Conservation (phyloP, 2,113 vertebrate genomes). For the Puffinus mauretanicus region DNA sequence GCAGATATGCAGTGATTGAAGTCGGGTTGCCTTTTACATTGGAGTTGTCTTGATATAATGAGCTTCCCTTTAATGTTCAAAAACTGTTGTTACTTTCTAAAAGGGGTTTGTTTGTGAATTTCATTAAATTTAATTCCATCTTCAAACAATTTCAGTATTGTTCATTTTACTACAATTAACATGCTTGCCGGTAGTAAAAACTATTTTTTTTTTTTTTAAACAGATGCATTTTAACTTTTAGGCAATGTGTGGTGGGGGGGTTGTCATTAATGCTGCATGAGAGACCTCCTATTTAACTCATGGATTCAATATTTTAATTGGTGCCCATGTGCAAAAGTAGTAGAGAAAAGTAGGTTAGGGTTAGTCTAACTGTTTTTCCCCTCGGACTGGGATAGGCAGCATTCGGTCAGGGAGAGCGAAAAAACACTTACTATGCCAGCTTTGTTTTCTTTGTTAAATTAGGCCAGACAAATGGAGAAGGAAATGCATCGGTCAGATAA, state of each 20-base stretch:
- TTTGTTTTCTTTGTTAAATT: slow-evolving; percentile 38
- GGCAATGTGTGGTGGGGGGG: slow-evolving; percentile 44
- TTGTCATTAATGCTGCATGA: slow-evolving; percentile 65
- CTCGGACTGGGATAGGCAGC: neutral
- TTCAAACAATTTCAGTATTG: slow-evolving; percentile 81
- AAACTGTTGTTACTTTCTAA: slow-evolving; percentile 84
- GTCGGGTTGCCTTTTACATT: slow-evolving; percentile 77
- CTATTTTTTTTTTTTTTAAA: slow-evolving; percentile 44
- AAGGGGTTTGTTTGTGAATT: slow-evolving; percentile 82
- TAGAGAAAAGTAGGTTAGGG: slow-evolving; percentile 59
- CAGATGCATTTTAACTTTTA: slow-evolving; percentile 66
- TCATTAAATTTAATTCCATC: slow-evolving; percentile 81
- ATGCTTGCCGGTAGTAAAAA: slow-evolving; percentile 72
- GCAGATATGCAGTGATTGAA: slow-evolving; percentile 83
- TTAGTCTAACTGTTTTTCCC: slow-evolving; percentile 14
- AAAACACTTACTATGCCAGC: neutral
- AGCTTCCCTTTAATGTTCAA: slow-evolving; percentile 83
- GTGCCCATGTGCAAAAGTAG: slow-evolving; percentile 54
- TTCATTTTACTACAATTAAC: slow-evolving; percentile 80
- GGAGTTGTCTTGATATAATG: slow-evolving; percentile 83
- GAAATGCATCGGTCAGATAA: neutral
- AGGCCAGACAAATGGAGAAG: neutral
- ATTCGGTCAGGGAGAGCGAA: neutral
- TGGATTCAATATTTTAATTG: slow-evolving; percentile 69
- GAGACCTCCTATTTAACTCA: slow-evolving; percentile 65